Conservation (phyloP, 2,113 vertebrate species). For the Eleginops maclovinus region DNA sequence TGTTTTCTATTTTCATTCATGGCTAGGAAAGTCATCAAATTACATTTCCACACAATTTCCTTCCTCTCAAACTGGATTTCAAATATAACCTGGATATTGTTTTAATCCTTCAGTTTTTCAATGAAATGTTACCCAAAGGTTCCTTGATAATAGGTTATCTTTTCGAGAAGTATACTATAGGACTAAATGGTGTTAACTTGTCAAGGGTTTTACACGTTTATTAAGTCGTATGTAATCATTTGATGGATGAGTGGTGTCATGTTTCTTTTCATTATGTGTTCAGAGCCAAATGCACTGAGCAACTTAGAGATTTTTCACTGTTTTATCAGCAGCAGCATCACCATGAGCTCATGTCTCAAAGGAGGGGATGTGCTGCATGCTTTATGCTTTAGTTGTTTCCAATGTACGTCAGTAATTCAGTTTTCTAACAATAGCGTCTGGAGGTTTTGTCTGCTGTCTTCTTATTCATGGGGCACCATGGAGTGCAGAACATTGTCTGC, state of each 20-base stretch:
- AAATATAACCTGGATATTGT: background rate
- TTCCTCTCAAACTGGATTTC: background rate
- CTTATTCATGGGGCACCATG: background rate
- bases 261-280: constrained; percentile 2
- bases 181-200: background rate
- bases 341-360: constrained; percentile 28
- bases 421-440: background rate
- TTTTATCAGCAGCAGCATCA: constrained; percentile 33
- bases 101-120: background rate
- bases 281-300: background rate
- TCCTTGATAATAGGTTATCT: background rate
- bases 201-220: background rate
- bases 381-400: constrained; percentile 13
- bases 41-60: constrained; percentile 10
- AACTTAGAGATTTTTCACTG: constrained; percentile 13
- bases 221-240: background rate
- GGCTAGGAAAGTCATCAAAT: constrained; percentile 7
- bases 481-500: background rate
- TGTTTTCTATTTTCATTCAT: constrained; percentile 10
- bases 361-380: constrained; percentile 15
- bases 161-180: too few relatives aligned
- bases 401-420: background rate
- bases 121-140: background rate
- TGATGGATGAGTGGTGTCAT: background rate
- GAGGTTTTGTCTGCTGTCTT: background rate